These are phyloP conservation scores for Ochotona princeps DNA, from an alignment of 2,113 vertebrate genomes.

Conservation along the genomic window DNA sequence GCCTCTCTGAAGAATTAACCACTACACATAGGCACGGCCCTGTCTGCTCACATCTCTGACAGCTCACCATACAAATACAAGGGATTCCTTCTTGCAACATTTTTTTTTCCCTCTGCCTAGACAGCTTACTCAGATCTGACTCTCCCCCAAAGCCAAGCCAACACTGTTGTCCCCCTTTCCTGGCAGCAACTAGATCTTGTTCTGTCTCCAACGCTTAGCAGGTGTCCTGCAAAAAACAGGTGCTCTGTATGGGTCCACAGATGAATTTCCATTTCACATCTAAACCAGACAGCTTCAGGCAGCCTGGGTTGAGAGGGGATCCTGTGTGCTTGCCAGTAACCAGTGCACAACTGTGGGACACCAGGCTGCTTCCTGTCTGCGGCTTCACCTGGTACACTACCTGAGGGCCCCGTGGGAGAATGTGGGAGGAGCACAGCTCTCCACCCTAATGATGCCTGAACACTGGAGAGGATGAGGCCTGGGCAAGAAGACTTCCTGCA, in stretches of 20 bases:
- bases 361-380: neutral
- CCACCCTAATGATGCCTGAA: neutral
- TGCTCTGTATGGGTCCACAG: neutral
- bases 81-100: neutral
- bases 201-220: neutral
- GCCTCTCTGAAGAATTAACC: constrained; percentile 37
- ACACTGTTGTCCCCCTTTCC: neutral
- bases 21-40: fast-evolving
- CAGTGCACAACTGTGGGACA: neutral
- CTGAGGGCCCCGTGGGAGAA: neutral
- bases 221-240: neutral
- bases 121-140: neutral
- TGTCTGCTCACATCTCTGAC: neutral
- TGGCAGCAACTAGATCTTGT: neutral
- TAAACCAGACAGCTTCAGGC: neutral
- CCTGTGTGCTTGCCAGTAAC: neutral
- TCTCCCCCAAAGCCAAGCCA: neutral
- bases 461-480: neutral
- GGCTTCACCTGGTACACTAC: neutral
- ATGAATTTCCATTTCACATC: neutral
- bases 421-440: neutral
- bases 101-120: neutral
- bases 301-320: neutral
- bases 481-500: too few relatives aligned
- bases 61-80: neutral